Base-by-base conservation (phyloP, 2,113 vertebrate species). In the Sinocyclocheilus grahami region DNA sequence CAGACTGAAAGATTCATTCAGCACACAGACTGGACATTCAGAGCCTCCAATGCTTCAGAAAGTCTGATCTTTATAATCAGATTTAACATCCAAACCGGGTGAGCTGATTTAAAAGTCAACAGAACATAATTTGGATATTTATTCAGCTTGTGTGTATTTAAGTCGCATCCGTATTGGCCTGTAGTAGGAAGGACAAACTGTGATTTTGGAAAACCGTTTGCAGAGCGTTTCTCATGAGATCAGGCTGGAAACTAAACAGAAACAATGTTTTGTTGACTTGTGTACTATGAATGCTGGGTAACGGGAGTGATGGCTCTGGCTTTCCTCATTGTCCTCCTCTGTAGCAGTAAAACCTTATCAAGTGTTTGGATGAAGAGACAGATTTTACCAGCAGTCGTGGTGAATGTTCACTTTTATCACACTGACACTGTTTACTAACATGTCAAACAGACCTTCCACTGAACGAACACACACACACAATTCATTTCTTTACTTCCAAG, bases 391-490 rank as follows among this genome's bases (percentile, higher is more conserved):
- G 22, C 58, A 62, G 58, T 69, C 65, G 3, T 69, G 0, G 2
- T 33, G 30, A 27, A 27, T 69, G 30, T 37, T 37, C 67, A 37
- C 16, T 69, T 18, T 37, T 69, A 69, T 37, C 30, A 37, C 67
- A 9, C 30, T 71, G 67, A 71, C 67, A 71, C 16, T 75, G 53
- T 82, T 81, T 33, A 82, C 39, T 63, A 82, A 86, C 85, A 86
- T 18, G 46, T 60, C 67, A 60, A 74, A 18, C 18, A 9, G 55
- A 37, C 20, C 72, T 87, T 71, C 18, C 33, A 4, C 53, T 75
- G n/a, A 4, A 5, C 4, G 20, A 69, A 75, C 37, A 84, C 22
- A 27, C 24, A 67, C 37, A 37, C 37, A 42, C 39, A 55, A 18
- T 6, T 0, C 1, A 55, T 55, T 55, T 55, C 4, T 55, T 55